Evolutionary conservation across 2,888 invertebrate species (phyloP), one percentile per base, ranked within the genome.

Genomic region (Eulithis testata): DNA sequence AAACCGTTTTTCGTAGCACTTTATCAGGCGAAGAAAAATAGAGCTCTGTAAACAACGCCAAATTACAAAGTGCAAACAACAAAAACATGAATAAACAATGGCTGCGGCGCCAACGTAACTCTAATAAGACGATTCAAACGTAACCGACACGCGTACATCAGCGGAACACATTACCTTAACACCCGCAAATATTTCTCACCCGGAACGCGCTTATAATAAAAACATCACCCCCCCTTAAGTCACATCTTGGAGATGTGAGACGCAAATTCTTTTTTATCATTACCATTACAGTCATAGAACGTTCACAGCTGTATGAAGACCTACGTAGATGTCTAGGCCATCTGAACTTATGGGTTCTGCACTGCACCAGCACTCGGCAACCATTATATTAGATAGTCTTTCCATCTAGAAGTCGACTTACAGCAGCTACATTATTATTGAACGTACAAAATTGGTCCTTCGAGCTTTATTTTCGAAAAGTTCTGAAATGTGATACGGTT

Each of bases 181-280:
- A 84, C 83, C 80, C 81, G 83, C 85, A 87, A 88, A 89, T 86
- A 90, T 87, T 86, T 82, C 82, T 68, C 81, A 79, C 84, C 80
- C 80, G 79, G 84, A 88, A 86, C 88, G 88, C 86, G 86, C 86
- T 88, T 86, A 88, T 90, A 90, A 91, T 91, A 92, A 90, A 90
- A 91, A 89, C 88, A 90, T 90, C 90, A 87, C 83, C 81, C 82
- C 73, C 63, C 21, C 2, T 21, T 63, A 62, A 65, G 70, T 69
- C 69, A 69, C 63, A 66, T 70, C 63, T 76, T 70, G 76, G 79
- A 75, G 76, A 68, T 62, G 69, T 69, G 62, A 74, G 66, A 62
- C 63, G 69, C 49, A 57, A 57, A 50, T 45, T 54, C 11, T 51
- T 60, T 53, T 53, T 66, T 56, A 52, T 43, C 63, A 31, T 31